Base-by-base conservation (phyloP, 30 jellyfish, hydroid and myxozoan species). In the Sanderia malayensis region DNA sequence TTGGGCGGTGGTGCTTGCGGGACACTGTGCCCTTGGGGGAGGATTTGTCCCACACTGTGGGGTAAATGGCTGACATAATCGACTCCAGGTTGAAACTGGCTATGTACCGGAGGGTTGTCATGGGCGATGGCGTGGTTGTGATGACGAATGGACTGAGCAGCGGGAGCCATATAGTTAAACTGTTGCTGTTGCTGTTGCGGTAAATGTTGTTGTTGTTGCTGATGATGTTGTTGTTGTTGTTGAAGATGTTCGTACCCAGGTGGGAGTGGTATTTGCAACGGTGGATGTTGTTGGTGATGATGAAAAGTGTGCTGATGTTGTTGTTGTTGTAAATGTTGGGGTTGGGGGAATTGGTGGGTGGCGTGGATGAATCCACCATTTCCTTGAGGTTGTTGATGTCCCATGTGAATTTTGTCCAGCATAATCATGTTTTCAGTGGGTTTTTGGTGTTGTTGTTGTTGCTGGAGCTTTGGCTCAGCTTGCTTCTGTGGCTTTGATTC, bases 1-100 rank as follows among this genome's bases (percentile, higher is more conserved):
- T n/a, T n/a, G n/a, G n/a, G n/a, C 6, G 89, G 74, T 19, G 89
- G 89, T 65, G 66, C 82, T 55, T 65, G 89, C 31, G 72, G 86
- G 46, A 74, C 32, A 28, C 74, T 57, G 23, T 82, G 82, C n/a
- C n/a, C n/a, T n/a, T n/a, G n/a, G 24, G 82, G 89, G 2, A 63
- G 58, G 53, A 78, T 78, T 44, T 78, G 89, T 2, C 76, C 73
- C 8, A 74, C 70, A 27, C 32, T 67, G 49, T 66, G 81, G 44
- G 89, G 67, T 62, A 60, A 59, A 21, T 78, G 81, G 67, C 46
- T 78, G 75, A 78, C 26, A 60, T 9, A 78, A 27, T 65, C 89
- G 55, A 46, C 68, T n/a, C n/a, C n/a, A 24, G 89, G 31, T 44
- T 78, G 88, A 53, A 76, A 76, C 25, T 65, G 88, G 15, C 59